Evolutionary conservation across 2,113 vertebrate genomes (phyloP).

Genomic region (Brachionichthys hirsutus): DNA sequence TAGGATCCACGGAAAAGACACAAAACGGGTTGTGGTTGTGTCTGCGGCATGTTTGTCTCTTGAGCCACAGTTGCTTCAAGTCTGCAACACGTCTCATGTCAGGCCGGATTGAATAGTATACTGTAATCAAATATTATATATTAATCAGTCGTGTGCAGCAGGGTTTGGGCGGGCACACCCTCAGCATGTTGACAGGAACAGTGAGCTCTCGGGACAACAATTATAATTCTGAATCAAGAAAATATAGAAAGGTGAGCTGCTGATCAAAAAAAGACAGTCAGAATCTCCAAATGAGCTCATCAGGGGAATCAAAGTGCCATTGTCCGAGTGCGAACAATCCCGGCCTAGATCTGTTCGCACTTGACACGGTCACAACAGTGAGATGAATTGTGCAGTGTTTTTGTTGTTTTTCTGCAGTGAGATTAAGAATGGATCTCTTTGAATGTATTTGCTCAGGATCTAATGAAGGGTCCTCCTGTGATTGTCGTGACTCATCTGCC

Average conservation of each 20-base stretch:
- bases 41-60: conserved; percentile 28
- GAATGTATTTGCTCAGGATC: conserved; percentile 52
- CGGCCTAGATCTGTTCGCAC: conserved; percentile 50
- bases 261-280: too few relatives aligned
- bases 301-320: conserved; percentile 56
- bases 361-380: conserved; percentile 44
- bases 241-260: too few relatives aligned
- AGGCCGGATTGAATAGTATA: conserved; percentile 38
- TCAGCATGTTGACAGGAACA: conserved; percentile 25
- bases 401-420: conserved; percentile 23
- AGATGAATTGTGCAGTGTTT: conserved; percentile 38
- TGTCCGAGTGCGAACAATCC: conserved; percentile 62
- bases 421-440: conserved; percentile 56
- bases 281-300: not conserved
- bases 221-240: too few relatives aligned
- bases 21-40: conserved; percentile 12
- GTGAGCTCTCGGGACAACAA: too few relatives aligned
- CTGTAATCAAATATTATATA: conserved; percentile 23
- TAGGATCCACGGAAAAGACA: conserved; percentile 6
- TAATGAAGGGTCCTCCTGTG: conserved; percentile 25
- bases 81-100: conserved; percentile 18
- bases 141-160: not conserved
- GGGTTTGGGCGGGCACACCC: not conserved
- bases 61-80: conserved; percentile 6
- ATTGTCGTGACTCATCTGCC: conserved; percentile 33